Percentiles rank a stretch among this genome's conserved stretches.
Conservation (phyloP, 2,888 invertebrate genomes). For the Caenorhabditis zanzibari region DNA sequence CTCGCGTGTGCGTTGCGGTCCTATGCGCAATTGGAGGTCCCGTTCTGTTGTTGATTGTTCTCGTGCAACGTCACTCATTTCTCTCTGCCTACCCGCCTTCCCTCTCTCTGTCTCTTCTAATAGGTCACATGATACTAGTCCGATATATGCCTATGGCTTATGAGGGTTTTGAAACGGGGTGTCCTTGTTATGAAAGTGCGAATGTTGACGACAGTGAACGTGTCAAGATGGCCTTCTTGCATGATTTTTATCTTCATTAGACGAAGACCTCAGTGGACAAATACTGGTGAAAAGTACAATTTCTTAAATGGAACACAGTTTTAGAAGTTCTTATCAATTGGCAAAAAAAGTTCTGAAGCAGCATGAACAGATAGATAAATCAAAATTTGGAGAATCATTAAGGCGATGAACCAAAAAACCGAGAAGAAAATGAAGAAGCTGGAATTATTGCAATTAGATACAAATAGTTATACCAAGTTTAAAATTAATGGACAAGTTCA, state of each 20-base stretch:
- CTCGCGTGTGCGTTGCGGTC: conserved; percentile 6
- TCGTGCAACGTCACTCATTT: conserved; percentile 7
- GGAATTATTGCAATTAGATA: no score
- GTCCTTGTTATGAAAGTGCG: conserved; percentile 9
- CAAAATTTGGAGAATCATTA: no score
- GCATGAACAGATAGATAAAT: no score
- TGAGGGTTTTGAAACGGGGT: conserved; percentile 8
- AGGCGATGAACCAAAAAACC: no score
- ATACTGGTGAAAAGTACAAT: no score
- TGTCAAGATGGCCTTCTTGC: conserved; percentile 4
- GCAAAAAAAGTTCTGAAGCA: no score
- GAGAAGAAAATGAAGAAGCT: no score
- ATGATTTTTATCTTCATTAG: conserved; percentile 15
- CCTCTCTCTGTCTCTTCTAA: not conserved
- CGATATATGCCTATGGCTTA: conserved; percentile 6
- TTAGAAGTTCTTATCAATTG: no score
- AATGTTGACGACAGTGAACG: not conserved
- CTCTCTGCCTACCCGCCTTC: not conserved
- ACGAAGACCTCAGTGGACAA: not conserved
- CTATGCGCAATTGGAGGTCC: conserved; percentile 26
- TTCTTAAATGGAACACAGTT: no score
- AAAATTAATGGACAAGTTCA: no score
- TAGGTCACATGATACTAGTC: conserved; percentile 34
- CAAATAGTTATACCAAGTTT: no score
- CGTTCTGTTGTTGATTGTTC: conserved; percentile 30